Evolutionary conservation across 2,888 invertebrate species (phyloP), one percentile per base, ranked within the genome.

Genomic region (Drosophila pegasa): DNA sequence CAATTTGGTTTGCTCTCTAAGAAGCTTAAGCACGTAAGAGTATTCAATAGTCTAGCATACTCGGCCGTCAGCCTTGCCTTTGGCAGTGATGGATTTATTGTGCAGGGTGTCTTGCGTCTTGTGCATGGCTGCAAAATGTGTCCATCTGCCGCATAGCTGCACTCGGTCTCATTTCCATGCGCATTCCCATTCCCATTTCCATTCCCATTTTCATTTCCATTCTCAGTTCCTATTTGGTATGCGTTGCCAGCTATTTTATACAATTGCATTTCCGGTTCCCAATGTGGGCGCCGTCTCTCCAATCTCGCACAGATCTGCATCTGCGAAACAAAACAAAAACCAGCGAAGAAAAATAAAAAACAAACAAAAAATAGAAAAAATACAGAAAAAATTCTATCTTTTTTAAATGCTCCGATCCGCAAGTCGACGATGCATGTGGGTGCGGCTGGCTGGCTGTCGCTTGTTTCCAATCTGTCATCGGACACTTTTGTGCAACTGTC

Each of bases 201-300:
- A 52, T 50, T 69, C 29, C 31, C 55, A 58, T 58, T 70, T 54
- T 16, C 62, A 65, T 58, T 70, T 35, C 52, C 37, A 71, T 61
- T 76, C 29, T 50, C 56, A 76, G 48, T 76, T 80, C 77, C 64
- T 67, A 76, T 80, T 76, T 64, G 64, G 80, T 76, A 58, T 74
- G 61, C 73, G 64, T 29, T 47, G 62, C 25, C 62, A 63, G 48
- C 40, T 58, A 22, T 48, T 40, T 40, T 75, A 76, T 70, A 83
- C 88, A 86, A 88, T 82, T 87, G 82, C 86, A 85, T 80, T 71
- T 83, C 82, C 82, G 82, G 82, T 88, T 70, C 71, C 80, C 87
- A 77, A 83, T 86, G 88, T 83, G 88, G 88, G 84, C 87, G 69
- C 65, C 78, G 80, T 75, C 85, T 80, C 68, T 63, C 38, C 14